Base-by-base conservation (phyloP, 2,888 invertebrate genomes). In the Drosophila multiciliata region DNA sequence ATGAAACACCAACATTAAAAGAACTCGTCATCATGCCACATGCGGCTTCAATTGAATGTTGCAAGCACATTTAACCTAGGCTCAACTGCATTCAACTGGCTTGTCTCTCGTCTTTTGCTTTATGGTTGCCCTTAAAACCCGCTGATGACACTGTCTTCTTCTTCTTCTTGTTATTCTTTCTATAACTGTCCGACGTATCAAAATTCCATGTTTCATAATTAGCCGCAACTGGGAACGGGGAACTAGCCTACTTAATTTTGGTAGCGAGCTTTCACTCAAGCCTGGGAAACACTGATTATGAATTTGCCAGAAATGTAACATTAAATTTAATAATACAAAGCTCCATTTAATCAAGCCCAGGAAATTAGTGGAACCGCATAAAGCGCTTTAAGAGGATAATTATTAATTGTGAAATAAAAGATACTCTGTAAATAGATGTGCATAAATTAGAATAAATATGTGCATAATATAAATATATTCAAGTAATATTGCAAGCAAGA, bases 21-120 rank as follows among this genome's bases (percentile, higher is more conserved):
- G 49, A 55, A 49, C 42, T 63, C 70, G 80, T 80, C 78, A 73
- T 60, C 70, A 53, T 80, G 67, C 66, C 62, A 52, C 65, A 52
- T 65, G 67, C 32, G 40, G 9, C 57, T 32, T 55, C 80, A 83
- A 87, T 87, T 83, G 71, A 71, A 73, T 78, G 77, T 80, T 71
- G 76, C 80, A 80, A 80, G 75, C 17, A 54, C 54, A 26, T 54
- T 55, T 75, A 77, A 74, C 73, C 73, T 66, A 69, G 48, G 63
- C 49, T 49, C 63, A 57, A 57, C 58, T 57, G 45, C 66, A 73
- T 66, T 78, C 78, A 87, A 70, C 60, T 57, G 64, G 71, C 67
- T 68, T 71, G 82, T 78, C 75, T 75, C 78, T 73, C 73, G 70
- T 87, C 61, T 85, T 63, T 64, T 58, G 29, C 58, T 75, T 66